Percentiles rank a stretch among this genome's conserved stretches.
Evolutionary conservation across 2,888 invertebrate genomes (phyloP).

Genomic region (Acanthacorydalis orientalis): DNA sequence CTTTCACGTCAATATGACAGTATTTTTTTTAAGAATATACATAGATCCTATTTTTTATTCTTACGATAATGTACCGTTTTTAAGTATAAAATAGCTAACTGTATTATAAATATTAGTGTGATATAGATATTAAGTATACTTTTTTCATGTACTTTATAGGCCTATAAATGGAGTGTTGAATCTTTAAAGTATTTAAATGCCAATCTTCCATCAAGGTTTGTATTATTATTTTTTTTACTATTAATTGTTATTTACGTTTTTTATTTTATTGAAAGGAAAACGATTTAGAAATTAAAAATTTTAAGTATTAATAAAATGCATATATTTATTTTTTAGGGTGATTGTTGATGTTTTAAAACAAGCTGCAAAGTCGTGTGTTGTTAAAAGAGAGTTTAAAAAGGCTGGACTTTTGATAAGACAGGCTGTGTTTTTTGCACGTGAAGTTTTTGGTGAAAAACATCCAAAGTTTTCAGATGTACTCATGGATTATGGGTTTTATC

Average conservation of each 20-base stretch:
- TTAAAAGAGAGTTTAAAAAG: conserved; percentile 67
- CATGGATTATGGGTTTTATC: conserved; percentile 78
- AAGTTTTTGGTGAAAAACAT: conserved; percentile 46
- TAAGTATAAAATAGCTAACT: too few species aligned
- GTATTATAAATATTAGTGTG: not conserved
- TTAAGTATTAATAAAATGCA: not conserved
- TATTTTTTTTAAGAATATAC: too few species aligned
- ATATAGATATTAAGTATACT: conserved; percentile 6
- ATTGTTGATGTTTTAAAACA: conserved; percentile 70
- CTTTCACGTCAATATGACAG: not conserved
- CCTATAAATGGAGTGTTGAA: conserved; percentile 58
- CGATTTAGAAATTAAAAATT: not conserved
- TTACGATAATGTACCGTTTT: too few species aligned
- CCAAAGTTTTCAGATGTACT: conserved; percentile 73
- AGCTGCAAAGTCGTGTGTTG: conserved; percentile 77
- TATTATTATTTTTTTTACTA: conserved; percentile 1
- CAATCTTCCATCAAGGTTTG: conserved; percentile 42
- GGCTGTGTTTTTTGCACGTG: conserved; percentile 55
- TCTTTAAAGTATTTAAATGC: conserved; percentile 52
- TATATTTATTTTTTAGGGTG: conserved; percentile 28
- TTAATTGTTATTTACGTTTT: not conserved
- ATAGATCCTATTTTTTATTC: not conserved
- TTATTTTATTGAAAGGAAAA: not conserved
- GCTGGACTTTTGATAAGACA: conserved; percentile 72
- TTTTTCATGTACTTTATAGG: conserved; percentile 23